phyloP scores from a whole-genome alignment of 2,888 invertebrate genomes.

The Agrilus biguttatus region DNA sequence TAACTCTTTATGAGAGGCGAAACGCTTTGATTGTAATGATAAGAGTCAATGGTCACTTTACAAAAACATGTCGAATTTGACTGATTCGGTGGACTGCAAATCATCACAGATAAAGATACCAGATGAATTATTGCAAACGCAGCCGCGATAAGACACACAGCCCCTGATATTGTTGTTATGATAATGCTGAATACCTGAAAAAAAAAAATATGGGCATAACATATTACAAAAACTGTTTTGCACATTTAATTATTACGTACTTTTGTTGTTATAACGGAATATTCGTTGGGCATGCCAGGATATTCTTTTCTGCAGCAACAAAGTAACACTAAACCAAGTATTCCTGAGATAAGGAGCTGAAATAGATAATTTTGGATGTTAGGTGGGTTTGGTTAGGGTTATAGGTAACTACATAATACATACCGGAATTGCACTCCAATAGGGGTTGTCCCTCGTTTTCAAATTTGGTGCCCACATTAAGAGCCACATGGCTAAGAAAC shows the following conservation, averaged over 20 bases:
- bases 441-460: slow-evolving; percentile 43
- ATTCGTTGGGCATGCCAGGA: slow-evolving; percentile 27
- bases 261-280: slow-evolving; percentile 28
- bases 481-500: slow-evolving; percentile 42
- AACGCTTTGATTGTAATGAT: slow-evolving; percentile 5
- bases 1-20: slow-evolving; percentile 17
- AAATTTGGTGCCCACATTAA: slow-evolving; percentile 45
- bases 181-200: slow-evolving; percentile 30
- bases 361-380: slow-evolving; percentile 8
- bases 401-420: slow-evolving; percentile 14
- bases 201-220: slow-evolving; percentile 5
- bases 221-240: not conserved
- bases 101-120: slow-evolving; percentile 24
- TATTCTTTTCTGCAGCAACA: slow-evolving; percentile 31
- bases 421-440: slow-evolving; percentile 50
- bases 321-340: slow-evolving; percentile 28
- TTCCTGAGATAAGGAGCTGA: slow-evolving; percentile 29
- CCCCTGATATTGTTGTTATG: slow-evolving; percentile 26
- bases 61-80: slow-evolving; percentile 31
- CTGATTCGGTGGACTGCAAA: slow-evolving; percentile 26
- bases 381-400: not conserved
- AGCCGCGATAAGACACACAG: slow-evolving; percentile 26
- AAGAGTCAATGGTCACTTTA: slow-evolving; percentile 13
- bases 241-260: slow-evolving; percentile 15
- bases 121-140: slow-evolving; percentile 30